Evolutionary conservation across 2,888 invertebrate genomes (phyloP).

Genomic region (Eutolmus rufibarbis): DNA sequence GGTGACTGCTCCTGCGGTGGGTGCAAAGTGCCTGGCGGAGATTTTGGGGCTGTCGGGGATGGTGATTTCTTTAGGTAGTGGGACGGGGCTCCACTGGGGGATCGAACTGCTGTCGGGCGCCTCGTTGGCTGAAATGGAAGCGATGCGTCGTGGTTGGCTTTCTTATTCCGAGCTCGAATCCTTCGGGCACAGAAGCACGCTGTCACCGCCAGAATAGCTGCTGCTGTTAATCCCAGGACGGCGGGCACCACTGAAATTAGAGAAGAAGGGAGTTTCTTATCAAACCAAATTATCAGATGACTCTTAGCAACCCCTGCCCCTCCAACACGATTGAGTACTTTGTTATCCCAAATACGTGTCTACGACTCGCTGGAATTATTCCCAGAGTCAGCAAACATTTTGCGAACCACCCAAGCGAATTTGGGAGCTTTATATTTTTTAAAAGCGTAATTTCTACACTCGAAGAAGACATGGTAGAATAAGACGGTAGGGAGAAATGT

Average conservation of each 20-base stretch:
- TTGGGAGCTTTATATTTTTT: background rate
- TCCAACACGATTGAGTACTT: background rate
- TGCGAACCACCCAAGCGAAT: background rate
- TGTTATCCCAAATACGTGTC: background rate
- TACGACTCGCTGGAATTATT: background rate
- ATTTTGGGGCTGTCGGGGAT: conserved; percentile 77
- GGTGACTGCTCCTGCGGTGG: conserved; percentile 22
- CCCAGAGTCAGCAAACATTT: background rate
- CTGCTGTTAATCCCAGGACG: conserved; percentile 60
- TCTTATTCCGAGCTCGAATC: conserved; percentile 59
- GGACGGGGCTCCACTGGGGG: conserved; percentile 78
- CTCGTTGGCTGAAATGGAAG: conserved; percentile 62
- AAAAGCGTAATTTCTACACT: background rate
- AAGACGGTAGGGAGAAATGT: background rate
- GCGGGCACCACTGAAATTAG: conserved; percentile 59
- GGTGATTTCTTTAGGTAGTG: conserved; percentile 94
- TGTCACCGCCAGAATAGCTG: conserved; percentile 59
- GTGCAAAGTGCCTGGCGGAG: conserved; percentile 51
- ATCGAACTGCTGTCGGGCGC: conserved; percentile 73
- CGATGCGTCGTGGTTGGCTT: conserved; percentile 60
- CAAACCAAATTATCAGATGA: background rate
- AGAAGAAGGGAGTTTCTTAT: background rate
- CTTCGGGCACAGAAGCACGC: conserved; percentile 61
- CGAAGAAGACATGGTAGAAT: background rate
- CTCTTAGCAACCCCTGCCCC: background rate